Evolutionary conservation across 2,113 vertebrate genomes (phyloP).

Genomic region (Seriola aureovittata): DNA sequence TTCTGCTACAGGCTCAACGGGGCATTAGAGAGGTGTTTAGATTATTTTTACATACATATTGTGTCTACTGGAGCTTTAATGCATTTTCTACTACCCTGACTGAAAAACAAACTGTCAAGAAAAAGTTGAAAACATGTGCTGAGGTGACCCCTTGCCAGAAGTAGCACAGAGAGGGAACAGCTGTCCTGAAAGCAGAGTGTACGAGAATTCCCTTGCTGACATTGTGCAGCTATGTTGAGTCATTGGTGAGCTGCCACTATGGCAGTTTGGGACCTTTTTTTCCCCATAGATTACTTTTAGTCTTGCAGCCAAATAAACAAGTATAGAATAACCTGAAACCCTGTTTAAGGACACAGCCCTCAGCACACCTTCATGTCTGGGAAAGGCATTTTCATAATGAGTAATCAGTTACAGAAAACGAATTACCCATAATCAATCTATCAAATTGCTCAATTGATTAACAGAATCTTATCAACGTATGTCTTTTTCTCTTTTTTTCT

Average conservation of each 20-base stretch:
- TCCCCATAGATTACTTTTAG: constrained; percentile 52
- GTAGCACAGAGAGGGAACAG: constrained; percentile 43
- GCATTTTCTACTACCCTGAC: constrained; percentile 14
- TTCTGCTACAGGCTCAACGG: neutral
- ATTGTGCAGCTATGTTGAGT: constrained; percentile 55
- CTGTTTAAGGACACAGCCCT: constrained; percentile 21
- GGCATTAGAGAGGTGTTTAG: neutral
- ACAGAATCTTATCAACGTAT: constrained; percentile 3
- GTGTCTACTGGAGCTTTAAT: constrained; percentile 18
- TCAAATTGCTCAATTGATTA: neutral
- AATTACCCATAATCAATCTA: constrained; percentile 12
- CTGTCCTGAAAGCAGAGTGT: constrained; percentile 58
- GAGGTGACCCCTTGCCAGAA: constrained; percentile 55
- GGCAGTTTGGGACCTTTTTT: constrained; percentile 42
- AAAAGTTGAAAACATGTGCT: constrained; percentile 47
- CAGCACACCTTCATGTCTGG: neutral
- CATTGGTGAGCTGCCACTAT: constrained; percentile 57
- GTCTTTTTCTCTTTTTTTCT: constrained; percentile 1
- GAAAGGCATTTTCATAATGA: constrained; percentile 11
- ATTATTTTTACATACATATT: constrained; percentile 16
- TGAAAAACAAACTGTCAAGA: constrained; percentile 32
- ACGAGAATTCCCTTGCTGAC: constrained; percentile 47
- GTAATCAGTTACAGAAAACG: constrained; percentile 13
- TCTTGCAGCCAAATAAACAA: constrained; percentile 46
- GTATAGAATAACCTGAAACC: constrained; percentile 29